Evolutionary conservation across 37 sponge, comb jelly and placozoan species (phyloP), one percentile per base, ranked within the genome.

Genomic region (Cladorhizidae sp.): DNA sequence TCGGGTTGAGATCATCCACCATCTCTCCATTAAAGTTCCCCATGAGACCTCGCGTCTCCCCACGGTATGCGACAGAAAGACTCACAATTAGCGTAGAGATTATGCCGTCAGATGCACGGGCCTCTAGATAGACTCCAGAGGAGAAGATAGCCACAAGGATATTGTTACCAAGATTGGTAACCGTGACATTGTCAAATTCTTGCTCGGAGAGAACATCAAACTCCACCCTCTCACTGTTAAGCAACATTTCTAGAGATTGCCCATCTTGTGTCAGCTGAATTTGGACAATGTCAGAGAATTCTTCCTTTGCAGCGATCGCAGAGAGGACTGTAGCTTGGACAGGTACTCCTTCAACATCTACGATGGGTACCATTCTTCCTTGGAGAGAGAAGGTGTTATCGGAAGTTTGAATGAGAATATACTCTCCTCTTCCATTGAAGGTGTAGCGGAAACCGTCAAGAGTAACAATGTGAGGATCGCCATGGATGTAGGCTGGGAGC

Each of bases 1-100:
- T 81, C n/a, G 86, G 90, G 0, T 76, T 21, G 2, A 90, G 81
- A 67, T 90, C 90, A 68, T 90, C 90, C 14, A 69, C 64, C 0
- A 57, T 64, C 69, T 85, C 58, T 28, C 91, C 91, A 90, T 90
- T 90, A 58, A 64, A 90, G 28, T 54, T 80, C 25, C 91, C 91
- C 91, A 90, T 77, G 28, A 90, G 51, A 0, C 91, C 91, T 37
- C 45, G 56, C 6, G 83, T 82, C 31, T 26, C 55, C 20, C 79
- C 72, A 21, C 17, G 26, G 25, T 64, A 82, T 20, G 41, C 8
- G 2, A 5, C 18, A 14, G 81, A 70, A 7, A 87, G 70, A 32
- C 56, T 80, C 9, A 80, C 75, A 8, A 65, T n/a, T 40, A 87
- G 6, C 14, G 51, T 45, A 33, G 87, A 73, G 3, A 87, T 74